phyloP scores from a whole-genome alignment of 1,140 invertebrate genomes.

The Eueides isabella region DNA sequence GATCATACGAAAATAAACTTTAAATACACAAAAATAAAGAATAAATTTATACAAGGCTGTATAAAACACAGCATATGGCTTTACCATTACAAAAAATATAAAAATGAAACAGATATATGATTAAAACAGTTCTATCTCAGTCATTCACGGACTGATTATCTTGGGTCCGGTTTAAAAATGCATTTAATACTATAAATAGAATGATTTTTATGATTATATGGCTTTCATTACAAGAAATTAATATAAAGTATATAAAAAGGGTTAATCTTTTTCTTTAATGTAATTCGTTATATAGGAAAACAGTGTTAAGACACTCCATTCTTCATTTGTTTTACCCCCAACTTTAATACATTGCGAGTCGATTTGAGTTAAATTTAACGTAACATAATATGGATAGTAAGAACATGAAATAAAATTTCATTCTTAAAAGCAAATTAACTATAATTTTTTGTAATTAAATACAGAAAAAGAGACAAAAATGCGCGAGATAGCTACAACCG shows the following conservation, averaged over 20 bases:
- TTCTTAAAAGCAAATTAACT: not conserved
- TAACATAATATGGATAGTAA: not conserved
- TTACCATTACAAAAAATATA: not conserved
- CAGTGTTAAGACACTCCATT: not conserved
- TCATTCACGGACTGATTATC: constrained; percentile 29
- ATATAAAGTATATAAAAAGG: not conserved
- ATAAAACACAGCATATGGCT: not conserved
- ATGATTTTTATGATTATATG: not conserved
- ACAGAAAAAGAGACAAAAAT: constrained; percentile 32
- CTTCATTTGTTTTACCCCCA: not conserved
- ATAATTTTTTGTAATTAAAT: constrained; percentile 12
- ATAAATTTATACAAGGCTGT: not conserved
- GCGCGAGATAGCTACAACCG: constrained; percentile 51
- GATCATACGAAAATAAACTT: not conserved
- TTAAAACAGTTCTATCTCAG: not conserved
- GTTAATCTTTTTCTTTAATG: not conserved
- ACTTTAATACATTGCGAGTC: not conserved
- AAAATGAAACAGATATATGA: not conserved
- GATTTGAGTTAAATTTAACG: not conserved
- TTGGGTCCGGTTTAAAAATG: constrained; percentile 28
- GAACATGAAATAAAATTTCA: not conserved
- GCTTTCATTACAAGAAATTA: not conserved
- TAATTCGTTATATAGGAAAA: not conserved
- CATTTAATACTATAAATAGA: not conserved
- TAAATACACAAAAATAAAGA: not conserved